Percentiles rank a stretch among this genome's conserved stretches.
These are phyloP conservation scores for Heliconius hewitsoni DNA, from an alignment of 1,140 invertebrate genomes.

Conservation along the genomic window DNA sequence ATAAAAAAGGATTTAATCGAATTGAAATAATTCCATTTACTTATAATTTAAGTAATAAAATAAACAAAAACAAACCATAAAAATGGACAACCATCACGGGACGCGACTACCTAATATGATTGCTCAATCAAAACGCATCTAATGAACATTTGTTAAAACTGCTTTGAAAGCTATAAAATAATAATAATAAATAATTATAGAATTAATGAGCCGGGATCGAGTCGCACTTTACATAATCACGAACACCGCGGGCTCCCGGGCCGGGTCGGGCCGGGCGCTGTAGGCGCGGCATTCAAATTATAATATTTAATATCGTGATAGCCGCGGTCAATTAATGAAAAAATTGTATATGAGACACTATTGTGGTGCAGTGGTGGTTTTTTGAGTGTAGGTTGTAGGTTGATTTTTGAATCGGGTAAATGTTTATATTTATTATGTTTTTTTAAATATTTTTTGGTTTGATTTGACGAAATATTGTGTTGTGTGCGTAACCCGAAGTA, in stretches of 20 bases:
- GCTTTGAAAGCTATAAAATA: conserved; percentile 23
- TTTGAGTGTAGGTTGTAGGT: neutral
- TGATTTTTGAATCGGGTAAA: too few species aligned
- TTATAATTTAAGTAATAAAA: neutral
- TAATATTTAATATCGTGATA: conserved; percentile 27
- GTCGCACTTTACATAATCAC: conserved; percentile 31
- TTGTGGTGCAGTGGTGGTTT: neutral
- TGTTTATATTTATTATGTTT: too few species aligned
- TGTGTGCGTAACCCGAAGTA: too few species aligned
- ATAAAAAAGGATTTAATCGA: too few species aligned
- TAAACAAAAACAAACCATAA: neutral
- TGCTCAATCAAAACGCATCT: conserved; percentile 13
- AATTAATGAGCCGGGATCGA: conserved; percentile 27
- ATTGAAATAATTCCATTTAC: neutral
- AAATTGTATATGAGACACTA: conserved; percentile 4
- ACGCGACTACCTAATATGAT: neutral
- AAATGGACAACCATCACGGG: neutral
- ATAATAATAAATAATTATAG: conserved; percentile 31
- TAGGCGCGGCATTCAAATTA: conserved; percentile 29
- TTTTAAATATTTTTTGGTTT: too few species aligned
- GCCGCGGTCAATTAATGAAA: conserved; percentile 9
- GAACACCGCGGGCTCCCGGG: conserved; percentile 23
- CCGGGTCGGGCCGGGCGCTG: conserved; percentile 12
- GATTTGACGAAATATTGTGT: too few species aligned
- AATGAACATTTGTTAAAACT: conserved; percentile 19